Evolutionary conservation across 2,888 invertebrate genomes (phyloP), one percentile per base, ranked within the genome.

Genomic region (Nomada fabriciana): DNA sequence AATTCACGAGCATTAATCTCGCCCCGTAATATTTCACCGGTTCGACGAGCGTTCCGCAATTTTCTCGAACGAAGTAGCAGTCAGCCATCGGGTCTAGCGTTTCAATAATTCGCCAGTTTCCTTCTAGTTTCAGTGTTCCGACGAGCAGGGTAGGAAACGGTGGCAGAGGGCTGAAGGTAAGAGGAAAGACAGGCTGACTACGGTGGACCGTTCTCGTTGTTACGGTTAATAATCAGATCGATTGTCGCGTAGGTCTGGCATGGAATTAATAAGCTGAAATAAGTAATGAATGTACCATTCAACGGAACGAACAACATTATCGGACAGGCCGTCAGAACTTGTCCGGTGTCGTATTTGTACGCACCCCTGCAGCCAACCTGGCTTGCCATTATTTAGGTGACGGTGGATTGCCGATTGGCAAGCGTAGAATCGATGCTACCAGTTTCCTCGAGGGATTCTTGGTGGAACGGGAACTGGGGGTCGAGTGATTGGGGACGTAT

Each of bases 61-160:
- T 68, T 73, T 72, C 47, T 36, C 78, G 20, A 52, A n/a, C 29
- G 20, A 29, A 29, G 20, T 20, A 29, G 52, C 67, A 29, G 25
- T 42, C n/a, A n/a, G 59, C 20, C 36, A 20, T 10, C 29, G 55
- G 13, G 47, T 67, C 15, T 20, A 60, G 13, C 63, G 52, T 73
- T 79, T 73, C 80, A 74, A 80, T 80, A 74, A 82, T 82, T 79
- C 42, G 50, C 57, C 50, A 11, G 23, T 10, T 23, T 29, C 47
- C 36, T 36, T 20, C 63, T 42, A 52, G 52, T 43, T 69, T 11
- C 64, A 50, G n/a, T 9, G 25, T 57, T 23, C 29, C 15, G 1
- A 23, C 0, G 23, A 47, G 18, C 25, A 36, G 36, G 29, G n/a
- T 9, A 52, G 11, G 52, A 63, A 36, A 36, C 36, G 36, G 36